These are phyloP conservation scores for Hipposideros larvatus DNA, from an alignment of 2,797 vertebrate species.

Conservation along the genomic window DNA sequence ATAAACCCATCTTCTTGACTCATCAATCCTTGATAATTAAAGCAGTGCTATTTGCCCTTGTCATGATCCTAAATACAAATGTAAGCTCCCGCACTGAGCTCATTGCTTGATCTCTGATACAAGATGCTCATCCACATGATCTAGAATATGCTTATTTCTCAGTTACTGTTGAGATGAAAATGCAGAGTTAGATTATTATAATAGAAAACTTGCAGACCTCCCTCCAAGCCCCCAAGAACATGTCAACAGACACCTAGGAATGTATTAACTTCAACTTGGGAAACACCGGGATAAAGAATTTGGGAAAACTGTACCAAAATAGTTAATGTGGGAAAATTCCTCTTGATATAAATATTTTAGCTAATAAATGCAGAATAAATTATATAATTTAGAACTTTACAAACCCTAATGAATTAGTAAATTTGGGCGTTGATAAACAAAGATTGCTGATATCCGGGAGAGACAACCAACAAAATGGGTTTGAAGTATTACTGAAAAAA, in stretches of 20 bases:
- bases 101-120: not conserved
- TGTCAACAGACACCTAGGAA: not conserved
- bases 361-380: slow-evolving; percentile 36
- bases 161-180: not conserved
- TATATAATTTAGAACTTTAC: slow-evolving; percentile 27
- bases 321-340: not conserved
- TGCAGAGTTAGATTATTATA: not conserved
- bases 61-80: not conserved
- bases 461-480: not conserved
- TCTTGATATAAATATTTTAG: slow-evolving; percentile 11
- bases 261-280: not conserved
- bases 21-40: not conserved
- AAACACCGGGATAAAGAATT: slow-evolving; percentile 30
- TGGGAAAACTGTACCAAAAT: not conserved
- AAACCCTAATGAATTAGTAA: not conserved
- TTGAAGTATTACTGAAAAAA: not conserved
- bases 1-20: not conserved
- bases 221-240: not conserved
- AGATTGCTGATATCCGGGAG: not conserved
- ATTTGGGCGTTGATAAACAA: not conserved
- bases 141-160: not conserved
- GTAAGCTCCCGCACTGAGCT: not conserved
- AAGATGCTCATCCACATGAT: not conserved
- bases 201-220: not conserved
- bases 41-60: not conserved